Evolutionary conservation across 2,888 invertebrate species (phyloP), one percentile per base, ranked within the genome.

Genomic region (Drosophila paracracens): DNA sequence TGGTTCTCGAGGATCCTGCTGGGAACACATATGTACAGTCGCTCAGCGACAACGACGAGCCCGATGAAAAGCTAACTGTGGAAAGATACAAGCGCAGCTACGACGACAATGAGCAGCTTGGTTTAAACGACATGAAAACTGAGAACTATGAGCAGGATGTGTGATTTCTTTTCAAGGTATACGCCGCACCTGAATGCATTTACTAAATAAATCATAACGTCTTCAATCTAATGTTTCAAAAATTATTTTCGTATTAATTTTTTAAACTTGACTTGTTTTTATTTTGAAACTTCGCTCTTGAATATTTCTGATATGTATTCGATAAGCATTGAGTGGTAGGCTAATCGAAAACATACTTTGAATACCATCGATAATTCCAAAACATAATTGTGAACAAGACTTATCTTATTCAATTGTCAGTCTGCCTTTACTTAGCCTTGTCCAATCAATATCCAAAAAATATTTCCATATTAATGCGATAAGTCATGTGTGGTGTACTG

Each of bases 21-120:
- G 99, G 99, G 0, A 99, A 99, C 93, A 99, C 98, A 77, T 99
- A 99, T 92, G 95, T 99, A 51, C 97, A 98, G 95, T 98, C 97
- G 90, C 93, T 98, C 1, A 74, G 65, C 43, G 96, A 92, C 43
- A 95, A 95, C 38, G 95, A 94, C 29, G 95, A 95, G 68, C 92
- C 94, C n/a, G 98, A 98, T 91, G 95, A 95, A 0, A 94, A 95
- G 70, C 94, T 99, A 76, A 95, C 94, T 72, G 95, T 98, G 21
- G 95, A 94, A 0, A 95, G 95, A 43, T 99, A 99, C 92, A 96
- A 97, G 66, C 94, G 99, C 56, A 95, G 94, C 0, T 96, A 94
- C 89, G 98, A 99, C 11, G 98, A 99, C 92, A 98, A 99, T 91
- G 99, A 99, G 67, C 97, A 98, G 61, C 94, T 99, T 2, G 99